These are phyloP conservation scores for Neolamprologus kungweensis DNA, from an alignment of 2,113 vertebrate genomes.

Conservation along the genomic window DNA sequence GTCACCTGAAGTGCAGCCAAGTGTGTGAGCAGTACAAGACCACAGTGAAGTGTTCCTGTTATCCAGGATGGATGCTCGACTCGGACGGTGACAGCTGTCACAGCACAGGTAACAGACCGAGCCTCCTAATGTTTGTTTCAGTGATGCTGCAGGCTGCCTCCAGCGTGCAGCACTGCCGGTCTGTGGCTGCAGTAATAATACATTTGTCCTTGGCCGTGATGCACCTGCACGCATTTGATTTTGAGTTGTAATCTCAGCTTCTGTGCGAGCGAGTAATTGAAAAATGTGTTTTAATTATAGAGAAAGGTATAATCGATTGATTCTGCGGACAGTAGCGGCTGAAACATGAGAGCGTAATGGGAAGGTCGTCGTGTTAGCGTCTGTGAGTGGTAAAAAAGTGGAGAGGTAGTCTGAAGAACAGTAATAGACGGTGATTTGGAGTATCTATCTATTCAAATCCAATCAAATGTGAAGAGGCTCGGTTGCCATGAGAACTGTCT, in stretches of 20 bases:
- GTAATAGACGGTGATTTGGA: constrained; percentile 13
- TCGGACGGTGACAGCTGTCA: constrained; percentile 86
- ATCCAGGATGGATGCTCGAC: constrained; percentile 87
- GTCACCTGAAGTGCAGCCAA: constrained; percentile 91
- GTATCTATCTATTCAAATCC: not conserved
- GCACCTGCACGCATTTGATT: not conserved
- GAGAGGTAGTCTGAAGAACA: not conserved
- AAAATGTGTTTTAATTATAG: not conserved
- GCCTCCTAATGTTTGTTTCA: not conserved
- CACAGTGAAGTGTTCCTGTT: constrained; percentile 93
- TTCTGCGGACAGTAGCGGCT: not conserved
- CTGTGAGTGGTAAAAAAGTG: not conserved
- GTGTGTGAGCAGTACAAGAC: constrained; percentile 94
- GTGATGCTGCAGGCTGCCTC: not conserved
- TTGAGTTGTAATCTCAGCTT: not conserved
- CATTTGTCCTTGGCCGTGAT: not conserved
- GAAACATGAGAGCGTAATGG: not conserved
- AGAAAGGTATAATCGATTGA: not conserved
- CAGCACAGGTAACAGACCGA: constrained; percentile 75
- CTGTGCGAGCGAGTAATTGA: not conserved
- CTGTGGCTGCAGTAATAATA: not conserved
- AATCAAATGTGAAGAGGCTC: constrained; percentile 28
- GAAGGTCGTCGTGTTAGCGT: not conserved
- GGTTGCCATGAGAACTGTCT: constrained; percentile 10
- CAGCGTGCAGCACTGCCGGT: not conserved